phyloP scores from a whole-genome alignment of 2,113 vertebrate genomes.

The Phylloscopus whistleri region DNA sequence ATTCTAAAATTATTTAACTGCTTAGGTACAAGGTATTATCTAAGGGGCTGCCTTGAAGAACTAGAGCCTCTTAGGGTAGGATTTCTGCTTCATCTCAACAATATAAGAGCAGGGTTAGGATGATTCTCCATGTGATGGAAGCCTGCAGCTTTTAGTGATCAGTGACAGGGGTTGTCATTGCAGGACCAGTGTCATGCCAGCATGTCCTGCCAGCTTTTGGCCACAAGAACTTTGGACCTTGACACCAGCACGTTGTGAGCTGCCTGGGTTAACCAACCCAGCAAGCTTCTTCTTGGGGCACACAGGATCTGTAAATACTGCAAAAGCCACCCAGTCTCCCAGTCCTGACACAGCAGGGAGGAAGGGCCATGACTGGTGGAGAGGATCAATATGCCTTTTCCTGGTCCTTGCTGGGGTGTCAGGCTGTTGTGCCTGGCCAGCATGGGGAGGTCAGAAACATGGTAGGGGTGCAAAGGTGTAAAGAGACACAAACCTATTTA shows the following conservation, averaged over 20 bases:
- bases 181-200: accelerated
- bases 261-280: not conserved
- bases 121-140: accelerated
- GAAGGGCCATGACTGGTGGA: not conserved
- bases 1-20: constrained; percentile 59
- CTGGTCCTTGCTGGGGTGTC: not conserved
- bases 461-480: not conserved
- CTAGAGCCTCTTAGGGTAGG: not conserved
- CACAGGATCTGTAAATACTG: accelerated
- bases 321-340: not conserved
- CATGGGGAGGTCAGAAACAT: accelerated
- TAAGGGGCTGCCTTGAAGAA: not conserved
- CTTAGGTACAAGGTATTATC: constrained; percentile 25
- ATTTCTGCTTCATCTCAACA: not conserved
- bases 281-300: not conserved
- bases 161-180: not conserved
- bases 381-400: not conserved
- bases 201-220: accelerated
- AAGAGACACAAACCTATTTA: not conserved
- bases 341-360: accelerated
- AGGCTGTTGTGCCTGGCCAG: not conserved
- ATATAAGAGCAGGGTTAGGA: accelerated
- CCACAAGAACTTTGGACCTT: not conserved
- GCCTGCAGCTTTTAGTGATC: not conserved
- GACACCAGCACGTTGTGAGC: accelerated